Percentiles rank a stretch among this genome's conserved stretches.
phyloP scores from a whole-genome alignment of 2,888 invertebrate species.

The Hypomecis atomaria region DNA sequence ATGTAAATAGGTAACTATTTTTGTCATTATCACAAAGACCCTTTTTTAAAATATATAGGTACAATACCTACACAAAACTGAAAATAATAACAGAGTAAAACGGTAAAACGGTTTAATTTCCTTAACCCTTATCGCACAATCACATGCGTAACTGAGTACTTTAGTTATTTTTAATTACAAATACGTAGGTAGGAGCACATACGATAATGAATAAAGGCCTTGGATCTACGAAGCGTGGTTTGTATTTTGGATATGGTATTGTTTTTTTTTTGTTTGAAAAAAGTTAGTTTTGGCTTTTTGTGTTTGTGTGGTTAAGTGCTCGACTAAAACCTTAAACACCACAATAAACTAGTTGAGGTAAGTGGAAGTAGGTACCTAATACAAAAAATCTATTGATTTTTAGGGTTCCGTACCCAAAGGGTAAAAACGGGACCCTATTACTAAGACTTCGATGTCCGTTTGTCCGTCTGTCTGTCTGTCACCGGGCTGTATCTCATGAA shows the following conservation, averaged over 20 bases:
- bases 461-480: too few relatives aligned
- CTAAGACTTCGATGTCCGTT: too few relatives aligned
- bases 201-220: constrained; percentile 38
- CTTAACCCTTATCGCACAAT: constrained; percentile 58
- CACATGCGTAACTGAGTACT: constrained; percentile 52
- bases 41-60: constrained; percentile 31
- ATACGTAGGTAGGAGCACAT: constrained; percentile 45
- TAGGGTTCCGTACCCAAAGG: too few relatives aligned
- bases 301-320: too few relatives aligned
- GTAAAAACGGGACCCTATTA: too few relatives aligned
- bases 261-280: too few relatives aligned
- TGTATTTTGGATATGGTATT: constrained; percentile 2
- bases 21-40: background rate
- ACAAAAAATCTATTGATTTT: too few relatives aligned
- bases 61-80: constrained; percentile 35
- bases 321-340: too few relatives aligned
- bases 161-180: constrained; percentile 58
- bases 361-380: too few relatives aligned
- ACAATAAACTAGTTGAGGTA: too few relatives aligned
- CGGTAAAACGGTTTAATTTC: constrained; percentile 62
- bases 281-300: too few relatives aligned
- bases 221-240: constrained; percentile 10
- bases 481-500: too few relatives aligned
- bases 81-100: constrained; percentile 55
- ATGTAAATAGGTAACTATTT: background rate